Evolutionary conservation across 2,113 vertebrate genomes (phyloP).

Genomic region (Bungarus multicinctus): DNA sequence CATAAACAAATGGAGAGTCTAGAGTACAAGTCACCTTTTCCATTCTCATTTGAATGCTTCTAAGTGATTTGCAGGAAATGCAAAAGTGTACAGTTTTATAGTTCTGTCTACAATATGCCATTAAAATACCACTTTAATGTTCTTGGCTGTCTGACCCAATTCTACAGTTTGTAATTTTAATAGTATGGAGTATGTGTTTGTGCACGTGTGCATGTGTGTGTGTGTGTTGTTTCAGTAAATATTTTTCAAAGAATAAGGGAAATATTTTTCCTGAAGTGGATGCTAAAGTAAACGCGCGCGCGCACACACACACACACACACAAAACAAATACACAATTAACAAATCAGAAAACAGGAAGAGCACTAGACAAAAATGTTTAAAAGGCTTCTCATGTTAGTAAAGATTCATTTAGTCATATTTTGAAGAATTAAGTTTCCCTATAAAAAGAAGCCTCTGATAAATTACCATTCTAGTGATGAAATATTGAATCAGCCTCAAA

Average conservation of each 20-base stretch:
- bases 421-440: background rate
- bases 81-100: background rate
- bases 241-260: background rate
- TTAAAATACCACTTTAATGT: background rate
- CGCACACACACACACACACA: too few relatives aligned
- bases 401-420: background rate
- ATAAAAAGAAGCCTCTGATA: background rate
- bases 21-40: background rate
- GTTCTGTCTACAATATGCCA: background rate
- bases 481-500: background rate
- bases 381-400: background rate
- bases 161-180: background rate
- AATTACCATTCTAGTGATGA: background rate
- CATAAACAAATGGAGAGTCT: slow-evolving; percentile 1
- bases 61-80: background rate
- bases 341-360: background rate
- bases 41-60: background rate
- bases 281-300: background rate
- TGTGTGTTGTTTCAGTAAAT: background rate
- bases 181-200: background rate
- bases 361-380: too few relatives aligned
- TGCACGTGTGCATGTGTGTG: too few relatives aligned
- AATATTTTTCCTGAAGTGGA: background rate
- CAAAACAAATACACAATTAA: background rate
- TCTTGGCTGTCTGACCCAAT: background rate